Conservation (phyloP, 2,888 invertebrate species). For the Ormyrus thymus region DNA sequence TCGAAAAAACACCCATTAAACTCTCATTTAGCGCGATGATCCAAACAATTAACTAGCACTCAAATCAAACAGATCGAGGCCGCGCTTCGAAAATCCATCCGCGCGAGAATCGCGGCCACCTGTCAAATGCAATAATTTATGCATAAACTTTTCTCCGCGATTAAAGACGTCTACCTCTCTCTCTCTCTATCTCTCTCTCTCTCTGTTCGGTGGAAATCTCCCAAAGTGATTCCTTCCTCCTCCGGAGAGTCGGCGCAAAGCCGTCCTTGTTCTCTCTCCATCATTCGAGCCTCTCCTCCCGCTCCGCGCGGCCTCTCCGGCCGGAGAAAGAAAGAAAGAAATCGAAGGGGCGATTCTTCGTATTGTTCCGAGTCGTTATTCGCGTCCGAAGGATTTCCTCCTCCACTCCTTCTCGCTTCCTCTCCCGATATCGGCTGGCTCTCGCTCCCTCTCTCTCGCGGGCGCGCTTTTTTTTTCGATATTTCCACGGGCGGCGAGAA, state of each 20-base stretch:
- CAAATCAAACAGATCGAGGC: neutral
- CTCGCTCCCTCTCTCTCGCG: too few species aligned
- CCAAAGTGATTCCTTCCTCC: conserved; percentile 46
- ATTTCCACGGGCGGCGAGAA: conserved; percentile 22
- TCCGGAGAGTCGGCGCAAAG: neutral
- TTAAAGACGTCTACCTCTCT: conserved; percentile 10
- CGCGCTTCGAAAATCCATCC: neutral
- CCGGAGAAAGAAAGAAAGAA: conserved; percentile 9
- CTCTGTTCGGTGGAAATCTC: conserved; percentile 25
- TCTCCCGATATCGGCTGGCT: conserved; percentile 19
- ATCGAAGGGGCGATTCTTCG: conserved; percentile 20
- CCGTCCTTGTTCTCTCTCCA: neutral
- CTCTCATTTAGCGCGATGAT: neutral
- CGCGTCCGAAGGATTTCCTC: conserved; percentile 44
- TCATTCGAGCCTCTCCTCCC: conserved; percentile 34
- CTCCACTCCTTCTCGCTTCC: neutral
- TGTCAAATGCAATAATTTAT: conserved; percentile 1
- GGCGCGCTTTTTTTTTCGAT: conserved; percentile 27
- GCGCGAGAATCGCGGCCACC: neutral
- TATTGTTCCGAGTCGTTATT: conserved; percentile 51
- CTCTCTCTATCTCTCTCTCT: too few species aligned
- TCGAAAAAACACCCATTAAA: too few species aligned
- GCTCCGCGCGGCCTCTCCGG: neutral
- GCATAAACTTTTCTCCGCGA: conserved; percentile 20
- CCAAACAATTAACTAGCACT: neutral